These are phyloP conservation scores for Cephalopterus ornatus DNA, from an alignment of 2,113 vertebrate genomes.

Conservation along the genomic window DNA sequence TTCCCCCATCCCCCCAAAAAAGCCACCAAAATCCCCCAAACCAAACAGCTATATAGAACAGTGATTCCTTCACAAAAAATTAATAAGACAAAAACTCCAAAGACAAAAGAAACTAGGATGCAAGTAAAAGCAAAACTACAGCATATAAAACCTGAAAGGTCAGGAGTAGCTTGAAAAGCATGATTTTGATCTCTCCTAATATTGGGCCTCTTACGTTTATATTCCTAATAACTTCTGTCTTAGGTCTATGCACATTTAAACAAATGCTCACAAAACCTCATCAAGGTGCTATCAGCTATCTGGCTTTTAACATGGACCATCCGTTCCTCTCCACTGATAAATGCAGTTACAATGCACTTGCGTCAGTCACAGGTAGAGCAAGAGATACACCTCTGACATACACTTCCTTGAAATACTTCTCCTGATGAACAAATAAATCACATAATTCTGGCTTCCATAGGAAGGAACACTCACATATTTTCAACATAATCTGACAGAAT, in stretches of 20 bases:
- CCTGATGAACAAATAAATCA: background rate
- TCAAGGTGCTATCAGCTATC: background rate
- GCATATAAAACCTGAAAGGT: background rate
- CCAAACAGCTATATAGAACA: background rate
- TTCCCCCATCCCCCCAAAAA: background rate
- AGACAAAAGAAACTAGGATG: background rate
- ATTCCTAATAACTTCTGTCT: background rate
- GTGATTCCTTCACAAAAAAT: background rate
- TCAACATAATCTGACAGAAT: background rate
- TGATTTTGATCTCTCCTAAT: background rate
- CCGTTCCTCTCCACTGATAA: background rate
- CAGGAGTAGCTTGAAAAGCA: background rate
- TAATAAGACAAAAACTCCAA: background rate
- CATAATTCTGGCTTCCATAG: background rate
- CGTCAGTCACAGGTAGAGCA: background rate
- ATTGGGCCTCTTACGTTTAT: background rate
- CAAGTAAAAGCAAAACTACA: background rate
- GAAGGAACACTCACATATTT: background rate
- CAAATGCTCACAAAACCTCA: background rate
- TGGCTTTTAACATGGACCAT: background rate
- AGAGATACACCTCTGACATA: background rate
- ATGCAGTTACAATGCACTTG: background rate
- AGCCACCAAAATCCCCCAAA: rapidly evolving
- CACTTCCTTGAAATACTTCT: background rate
- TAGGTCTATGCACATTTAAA: background rate